Conservation (phyloP, 2,888 invertebrate species). For the Anoplius nigerrimus region DNA sequence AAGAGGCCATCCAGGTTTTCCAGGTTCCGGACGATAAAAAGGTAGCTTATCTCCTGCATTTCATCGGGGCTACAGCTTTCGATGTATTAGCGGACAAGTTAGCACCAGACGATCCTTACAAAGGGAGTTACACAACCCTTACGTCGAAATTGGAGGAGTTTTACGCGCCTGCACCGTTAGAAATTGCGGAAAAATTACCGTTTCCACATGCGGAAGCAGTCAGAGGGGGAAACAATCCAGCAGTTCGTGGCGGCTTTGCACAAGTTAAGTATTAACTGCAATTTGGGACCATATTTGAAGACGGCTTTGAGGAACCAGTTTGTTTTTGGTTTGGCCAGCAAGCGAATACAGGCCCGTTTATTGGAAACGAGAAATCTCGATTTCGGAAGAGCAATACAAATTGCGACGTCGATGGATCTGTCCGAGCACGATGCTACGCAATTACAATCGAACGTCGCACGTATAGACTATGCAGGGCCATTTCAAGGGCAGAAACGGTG, state of each 20-base stretch:
- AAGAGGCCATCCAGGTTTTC: not conserved
- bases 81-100: slow-evolving; percentile 25
- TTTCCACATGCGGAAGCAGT: not conserved
- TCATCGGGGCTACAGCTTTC: not conserved
- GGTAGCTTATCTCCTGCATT: not conserved
- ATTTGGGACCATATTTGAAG: slow-evolving; percentile 53
- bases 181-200: slow-evolving; percentile 47
- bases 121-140: slow-evolving; percentile 21
- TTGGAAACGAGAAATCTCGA: slow-evolving; percentile 45
- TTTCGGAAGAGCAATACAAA: slow-evolving; percentile 41
- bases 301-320: slow-evolving; percentile 58
- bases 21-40: not conserved
- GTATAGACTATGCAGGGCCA: too few relatives aligned
- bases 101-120: slow-evolving; percentile 19
- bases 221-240: not conserved
- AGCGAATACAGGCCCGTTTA: slow-evolving; percentile 52
- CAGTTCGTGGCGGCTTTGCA: not conserved
- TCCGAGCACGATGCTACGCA: too few relatives aligned
- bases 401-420: not conserved
- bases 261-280: slow-evolving; percentile 43
- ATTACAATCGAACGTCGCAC: too few relatives aligned
- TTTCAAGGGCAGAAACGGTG: too few relatives aligned
- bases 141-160: slow-evolving; percentile 21
- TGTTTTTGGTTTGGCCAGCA: slow-evolving; percentile 51
- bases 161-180: slow-evolving; percentile 44